Conservation (phyloP, 1,140 invertebrate genomes). For the Macrotrachela quadricornifera region DNA sequence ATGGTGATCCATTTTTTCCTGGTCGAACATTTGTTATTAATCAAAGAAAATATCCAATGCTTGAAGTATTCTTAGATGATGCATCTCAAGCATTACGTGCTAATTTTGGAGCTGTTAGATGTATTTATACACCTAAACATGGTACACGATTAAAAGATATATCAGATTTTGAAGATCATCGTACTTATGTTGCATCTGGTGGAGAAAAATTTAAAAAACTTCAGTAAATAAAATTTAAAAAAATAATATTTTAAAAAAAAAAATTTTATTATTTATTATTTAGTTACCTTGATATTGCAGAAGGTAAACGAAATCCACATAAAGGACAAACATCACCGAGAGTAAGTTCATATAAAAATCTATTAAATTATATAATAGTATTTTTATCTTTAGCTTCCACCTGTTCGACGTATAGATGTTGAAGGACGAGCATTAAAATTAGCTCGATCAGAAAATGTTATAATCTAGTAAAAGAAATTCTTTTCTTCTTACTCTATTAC, state of each 20-base stretch:
- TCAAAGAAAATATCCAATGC: conserved; percentile 1
- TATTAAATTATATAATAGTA: too few relatives aligned
- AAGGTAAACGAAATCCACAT: not conserved
- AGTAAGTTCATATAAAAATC: too few relatives aligned
- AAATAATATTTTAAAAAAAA: too few relatives aligned
- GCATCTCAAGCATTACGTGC: conserved; percentile 4
- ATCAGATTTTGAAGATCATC: conserved; percentile 5
- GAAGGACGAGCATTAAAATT: too few relatives aligned
- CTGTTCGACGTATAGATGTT: too few relatives aligned
- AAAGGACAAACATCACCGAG: not conserved
- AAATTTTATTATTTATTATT: not conserved
- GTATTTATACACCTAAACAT: conserved; percentile 5
- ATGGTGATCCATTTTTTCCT: conserved; percentile 4
- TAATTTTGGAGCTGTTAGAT: conserved; percentile 5
- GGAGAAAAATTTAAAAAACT: not conserved
- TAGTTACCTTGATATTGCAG: conserved; percentile 5
- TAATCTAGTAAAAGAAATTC: too few relatives aligned
- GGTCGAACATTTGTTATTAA: conserved; percentile 8
- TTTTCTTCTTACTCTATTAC: too few relatives aligned
- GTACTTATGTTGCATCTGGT: conserved; percentile 6
- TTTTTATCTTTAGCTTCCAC: too few relatives aligned
- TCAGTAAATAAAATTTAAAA: not conserved
- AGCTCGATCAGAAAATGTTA: too few relatives aligned
- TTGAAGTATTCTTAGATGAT: conserved; percentile 8
- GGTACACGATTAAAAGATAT: conserved; percentile 2